A percentile compares a stretch with the other conserved stretches of the same genome.
Conservation (phyloP, 2,797 vertebrate genomes). For the Sebastes matsubarae region DNA sequence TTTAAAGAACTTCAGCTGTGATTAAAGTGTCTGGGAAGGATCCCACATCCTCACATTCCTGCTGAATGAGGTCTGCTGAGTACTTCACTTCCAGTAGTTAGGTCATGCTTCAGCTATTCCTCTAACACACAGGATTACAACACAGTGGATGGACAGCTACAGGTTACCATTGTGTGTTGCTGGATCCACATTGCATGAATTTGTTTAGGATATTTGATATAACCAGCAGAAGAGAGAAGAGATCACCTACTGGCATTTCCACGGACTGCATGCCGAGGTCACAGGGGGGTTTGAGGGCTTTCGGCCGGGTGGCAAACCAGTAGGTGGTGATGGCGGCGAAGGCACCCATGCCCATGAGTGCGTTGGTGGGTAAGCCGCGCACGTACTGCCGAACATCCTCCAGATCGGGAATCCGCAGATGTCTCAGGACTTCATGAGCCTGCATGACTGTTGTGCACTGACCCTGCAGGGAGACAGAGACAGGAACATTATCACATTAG, state of each 20-base stretch:
- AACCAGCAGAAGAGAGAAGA: neutral
- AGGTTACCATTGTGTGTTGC: neutral
- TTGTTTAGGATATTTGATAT: neutral
- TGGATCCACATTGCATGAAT: neutral
- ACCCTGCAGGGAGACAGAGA: conserved; percentile 37
- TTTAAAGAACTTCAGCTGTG: conserved; percentile 5
- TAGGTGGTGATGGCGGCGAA: conserved; percentile 95
- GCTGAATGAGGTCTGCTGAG: conserved; percentile 20
- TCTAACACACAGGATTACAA: neutral
- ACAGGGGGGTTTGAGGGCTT: conserved; percentile 90
- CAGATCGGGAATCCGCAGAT: conserved; percentile 92
- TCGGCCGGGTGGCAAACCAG: conserved; percentile 93
- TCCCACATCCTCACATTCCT: conserved; percentile 33
- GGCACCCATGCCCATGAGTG: conserved; percentile 93
- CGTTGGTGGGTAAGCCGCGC: conserved; percentile 89
- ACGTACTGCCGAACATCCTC: conserved; percentile 92
- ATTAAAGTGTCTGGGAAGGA: conserved; percentile 7
- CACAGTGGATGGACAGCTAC: neutral
- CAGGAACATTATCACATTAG: neutral
- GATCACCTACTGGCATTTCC: conserved; percentile 86
- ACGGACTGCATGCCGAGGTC: conserved; percentile 92
- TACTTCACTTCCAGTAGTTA: neutral
- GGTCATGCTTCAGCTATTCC: neutral
- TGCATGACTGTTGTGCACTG: conserved; percentile 74
- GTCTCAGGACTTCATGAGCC: conserved; percentile 91